Percentiles rank a stretch among this genome's conserved stretches.
phyloP scores from a whole-genome alignment of 2,113 vertebrate species.

The Micromys minutus region DNA sequence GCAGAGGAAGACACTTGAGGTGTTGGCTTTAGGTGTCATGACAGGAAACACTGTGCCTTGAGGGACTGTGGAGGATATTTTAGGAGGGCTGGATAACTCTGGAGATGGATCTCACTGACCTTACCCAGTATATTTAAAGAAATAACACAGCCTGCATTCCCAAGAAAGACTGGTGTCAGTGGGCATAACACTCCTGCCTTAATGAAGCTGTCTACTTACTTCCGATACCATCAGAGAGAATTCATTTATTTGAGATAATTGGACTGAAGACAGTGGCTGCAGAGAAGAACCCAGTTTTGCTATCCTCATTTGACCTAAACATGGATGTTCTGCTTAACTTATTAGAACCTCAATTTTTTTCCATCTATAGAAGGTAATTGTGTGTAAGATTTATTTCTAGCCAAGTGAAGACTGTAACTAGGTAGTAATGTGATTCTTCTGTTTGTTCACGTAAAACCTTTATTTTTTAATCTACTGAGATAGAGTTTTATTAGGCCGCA shows the following conservation, averaged over 20 bases:
- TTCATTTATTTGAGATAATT: slow-evolving; percentile 18
- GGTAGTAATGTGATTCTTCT: not conserved
- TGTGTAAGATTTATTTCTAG: not conserved
- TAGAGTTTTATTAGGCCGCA: not conserved
- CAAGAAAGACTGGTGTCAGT: not conserved
- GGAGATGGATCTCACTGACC: not conserved
- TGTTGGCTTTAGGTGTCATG: not conserved
- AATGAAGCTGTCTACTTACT: not conserved
- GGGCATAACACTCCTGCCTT: not conserved
- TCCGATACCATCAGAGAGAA: not conserved
- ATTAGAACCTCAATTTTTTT: not conserved
- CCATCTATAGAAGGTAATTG: not conserved
- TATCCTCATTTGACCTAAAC: not conserved
- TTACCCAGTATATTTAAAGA: not conserved
- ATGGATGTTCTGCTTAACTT: not conserved
- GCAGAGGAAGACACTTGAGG: not conserved
- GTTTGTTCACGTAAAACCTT: slow-evolving; percentile 14
- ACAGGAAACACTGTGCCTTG: not conserved
- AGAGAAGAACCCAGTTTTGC: not conserved
- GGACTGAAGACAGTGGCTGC: not conserved
- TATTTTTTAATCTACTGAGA: not conserved
- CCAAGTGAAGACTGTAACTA: not conserved
- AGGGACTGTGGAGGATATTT: not conserved
- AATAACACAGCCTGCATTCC: not conserved
- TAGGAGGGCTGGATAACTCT: not conserved